These are phyloP conservation scores for Aleiodes alternator DNA, from an alignment of 2,888 invertebrate genomes.

Conservation along the genomic window DNA sequence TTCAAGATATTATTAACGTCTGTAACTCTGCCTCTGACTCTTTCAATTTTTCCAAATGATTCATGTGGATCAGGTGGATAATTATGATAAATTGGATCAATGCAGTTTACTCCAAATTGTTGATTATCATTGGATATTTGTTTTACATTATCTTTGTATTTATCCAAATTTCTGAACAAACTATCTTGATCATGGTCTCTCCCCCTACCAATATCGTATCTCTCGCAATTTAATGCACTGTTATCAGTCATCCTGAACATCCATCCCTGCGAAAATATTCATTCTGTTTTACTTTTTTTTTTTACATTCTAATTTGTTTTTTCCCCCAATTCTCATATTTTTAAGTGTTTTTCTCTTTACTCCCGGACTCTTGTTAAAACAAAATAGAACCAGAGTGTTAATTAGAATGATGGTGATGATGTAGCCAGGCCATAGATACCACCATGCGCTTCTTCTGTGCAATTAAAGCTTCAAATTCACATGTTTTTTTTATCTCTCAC, in stretches of 20 bases:
- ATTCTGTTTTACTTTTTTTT: slow-evolving; percentile 44
- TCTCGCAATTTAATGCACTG: slow-evolving; percentile 68
- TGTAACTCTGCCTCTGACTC: slow-evolving; percentile 78
- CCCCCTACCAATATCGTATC: slow-evolving; percentile 69
- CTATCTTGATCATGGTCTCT: slow-evolving; percentile 65
- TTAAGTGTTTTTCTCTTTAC: slow-evolving; percentile 29
- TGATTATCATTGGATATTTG: slow-evolving; percentile 49
- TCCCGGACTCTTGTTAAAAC: slow-evolving; percentile 21
- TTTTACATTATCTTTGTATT: slow-evolving; percentile 39
- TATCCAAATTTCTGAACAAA: slow-evolving; percentile 48
- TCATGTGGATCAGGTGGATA: slow-evolving; percentile 65
- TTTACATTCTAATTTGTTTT: slow-evolving; percentile 31
- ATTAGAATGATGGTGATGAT: slow-evolving; percentile 53
- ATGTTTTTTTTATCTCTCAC: slow-evolving; percentile 51
- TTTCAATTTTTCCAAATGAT: slow-evolving; percentile 65
- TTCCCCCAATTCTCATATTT: slow-evolving; percentile 37
- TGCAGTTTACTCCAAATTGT: slow-evolving; percentile 69
- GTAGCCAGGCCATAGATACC: slow-evolving; percentile 65
- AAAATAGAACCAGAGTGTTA: slow-evolving; percentile 51
- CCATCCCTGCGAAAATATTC: slow-evolving; percentile 73
- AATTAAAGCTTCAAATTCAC: slow-evolving; percentile 60
- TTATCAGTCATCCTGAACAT: slow-evolving; percentile 72
- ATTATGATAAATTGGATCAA: slow-evolving; percentile 72
- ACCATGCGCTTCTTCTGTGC: slow-evolving; percentile 66
- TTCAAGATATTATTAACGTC: slow-evolving; percentile 81